Base-by-base conservation (phyloP, 2,113 vertebrate species). In the Aspiorhynchus laticeps region DNA sequence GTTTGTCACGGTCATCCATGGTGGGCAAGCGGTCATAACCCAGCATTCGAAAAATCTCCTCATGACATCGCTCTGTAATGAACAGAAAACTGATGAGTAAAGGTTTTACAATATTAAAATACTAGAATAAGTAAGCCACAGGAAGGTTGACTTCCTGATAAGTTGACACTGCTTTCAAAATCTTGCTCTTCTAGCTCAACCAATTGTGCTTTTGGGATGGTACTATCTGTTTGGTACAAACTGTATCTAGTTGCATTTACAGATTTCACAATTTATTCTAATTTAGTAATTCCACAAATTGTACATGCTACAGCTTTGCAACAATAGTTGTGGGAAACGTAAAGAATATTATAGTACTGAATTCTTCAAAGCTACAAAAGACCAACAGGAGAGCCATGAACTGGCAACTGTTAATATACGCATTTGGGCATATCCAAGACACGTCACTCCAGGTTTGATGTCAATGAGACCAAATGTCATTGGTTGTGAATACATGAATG, bases 21-120 rank as follows among this genome's bases (percentile, higher is more conserved):
- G 83, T 61, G 26, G 89, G 82, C 9, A 15, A 17, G 3, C 86
- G 76, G n/a, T 88, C 82, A 9, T 85, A 89, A 15, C 89, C 89
- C 28, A 90, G 33, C 7, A 87, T 53, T 7, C 19, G 38, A 46
- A 74, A 67, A 41, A 90, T 90, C 74, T 89, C 88, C 31, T 87
- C 82, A 36, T 89, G 79, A 65, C 87, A 87, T 33, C 63, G 53
- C 75, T 89, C 89, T 89, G 51, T 15, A 24, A 69, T 36, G n/a
- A 26, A 17, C 2, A 1, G 33, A 12, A 38, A 41, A 9, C 2
- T 3, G 12, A 56, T 7, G 28, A 61, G 38, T 46, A 19, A 5
- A 75, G 0, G 7, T 38, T 21, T 36, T 19, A 1, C 7, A 36
- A 4, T 38, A 1, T 43, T 12, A n/a, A 7, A n/a, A 21, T 38